A percentile compares a stretch with the other conserved stretches of the same genome.
Conservation (phyloP, 2,797 vertebrate genomes). For the Paguma larvata region DNA sequence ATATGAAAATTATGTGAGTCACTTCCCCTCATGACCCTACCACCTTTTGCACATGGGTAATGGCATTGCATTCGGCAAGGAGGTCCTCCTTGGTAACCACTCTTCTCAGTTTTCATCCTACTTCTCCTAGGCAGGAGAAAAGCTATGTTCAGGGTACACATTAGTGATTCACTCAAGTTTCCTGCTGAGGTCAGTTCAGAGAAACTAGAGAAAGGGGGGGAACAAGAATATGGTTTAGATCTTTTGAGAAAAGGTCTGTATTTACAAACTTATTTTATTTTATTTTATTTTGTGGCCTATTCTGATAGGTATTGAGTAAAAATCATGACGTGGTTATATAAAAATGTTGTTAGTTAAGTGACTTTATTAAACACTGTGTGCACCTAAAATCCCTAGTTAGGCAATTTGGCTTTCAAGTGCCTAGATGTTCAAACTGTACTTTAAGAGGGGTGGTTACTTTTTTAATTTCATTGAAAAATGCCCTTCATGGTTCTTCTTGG, state of each 20-base stretch:
- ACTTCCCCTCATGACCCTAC: neutral
- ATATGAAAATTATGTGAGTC: neutral
- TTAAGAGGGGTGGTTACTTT: conserved; percentile 12
- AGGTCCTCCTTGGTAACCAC: neutral
- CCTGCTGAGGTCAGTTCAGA: neutral
- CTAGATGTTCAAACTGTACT: conserved; percentile 18
- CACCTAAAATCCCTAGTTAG: neutral
- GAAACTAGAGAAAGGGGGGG: neutral
- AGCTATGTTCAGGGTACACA: neutral
- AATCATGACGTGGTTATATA: neutral
- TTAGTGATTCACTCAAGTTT: neutral
- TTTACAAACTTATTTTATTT: neutral
- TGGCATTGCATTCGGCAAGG: neutral
- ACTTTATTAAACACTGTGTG: neutral
- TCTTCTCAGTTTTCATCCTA: neutral
- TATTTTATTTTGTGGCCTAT: neutral
- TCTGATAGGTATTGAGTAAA: neutral
- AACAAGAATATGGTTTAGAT: neutral
- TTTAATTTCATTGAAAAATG: conserved; percentile 29
- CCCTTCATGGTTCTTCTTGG: neutral
- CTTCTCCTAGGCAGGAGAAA: neutral
- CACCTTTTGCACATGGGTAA: neutral
- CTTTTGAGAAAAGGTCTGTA: neutral
- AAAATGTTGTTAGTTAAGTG: neutral
- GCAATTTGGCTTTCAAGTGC: neutral